Evolutionary conservation across 1,140 invertebrate genomes (phyloP).

Genomic region (Temnothorax nylanderi): DNA sequence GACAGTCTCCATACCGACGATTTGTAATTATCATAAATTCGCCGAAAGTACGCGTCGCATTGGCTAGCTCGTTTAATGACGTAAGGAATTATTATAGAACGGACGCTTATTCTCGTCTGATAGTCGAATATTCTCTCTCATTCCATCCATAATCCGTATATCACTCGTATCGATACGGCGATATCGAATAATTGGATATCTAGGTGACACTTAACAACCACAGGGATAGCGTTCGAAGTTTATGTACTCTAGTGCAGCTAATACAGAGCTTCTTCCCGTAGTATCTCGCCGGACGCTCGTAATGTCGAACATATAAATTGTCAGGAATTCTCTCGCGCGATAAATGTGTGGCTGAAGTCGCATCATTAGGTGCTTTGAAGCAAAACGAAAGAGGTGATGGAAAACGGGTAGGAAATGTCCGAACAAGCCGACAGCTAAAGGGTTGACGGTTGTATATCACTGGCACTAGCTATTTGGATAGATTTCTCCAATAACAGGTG

Average conservation of each 20-base stretch:
- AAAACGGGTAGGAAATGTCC: conserved; percentile 38
- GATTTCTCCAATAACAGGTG: conserved; percentile 69
- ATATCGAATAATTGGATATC: background rate
- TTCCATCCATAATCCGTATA: background rate
- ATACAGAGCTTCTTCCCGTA: conserved; percentile 61
- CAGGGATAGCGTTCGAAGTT: conserved; percentile 28
- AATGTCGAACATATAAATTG: background rate
- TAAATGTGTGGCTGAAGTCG: background rate
- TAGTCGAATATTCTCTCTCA: background rate
- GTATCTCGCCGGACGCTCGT: background rate
- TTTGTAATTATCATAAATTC: conserved; percentile 69
- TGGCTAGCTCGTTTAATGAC: conserved; percentile 32
- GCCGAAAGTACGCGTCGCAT: background rate
- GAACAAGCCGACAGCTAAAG: conserved; percentile 72
- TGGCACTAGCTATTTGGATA: conserved; percentile 12
- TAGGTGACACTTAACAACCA: background rate
- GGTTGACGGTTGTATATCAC: conserved; percentile 76
- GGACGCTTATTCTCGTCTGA: background rate
- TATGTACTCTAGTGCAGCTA: conserved; percentile 43
- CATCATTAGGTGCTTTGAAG: background rate
- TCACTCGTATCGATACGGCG: conserved; percentile 12
- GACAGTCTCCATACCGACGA: conserved; percentile 48
- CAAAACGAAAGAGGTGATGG: conserved; percentile 57
- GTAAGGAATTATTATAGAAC: conserved; percentile 34
- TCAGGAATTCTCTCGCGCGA: background rate